A percentile compares a stretch with the other conserved stretches of the same genome.
Evolutionary conservation across 1,140 invertebrate genomes (phyloP).

Genomic region (Argopecten irradians): DNA sequence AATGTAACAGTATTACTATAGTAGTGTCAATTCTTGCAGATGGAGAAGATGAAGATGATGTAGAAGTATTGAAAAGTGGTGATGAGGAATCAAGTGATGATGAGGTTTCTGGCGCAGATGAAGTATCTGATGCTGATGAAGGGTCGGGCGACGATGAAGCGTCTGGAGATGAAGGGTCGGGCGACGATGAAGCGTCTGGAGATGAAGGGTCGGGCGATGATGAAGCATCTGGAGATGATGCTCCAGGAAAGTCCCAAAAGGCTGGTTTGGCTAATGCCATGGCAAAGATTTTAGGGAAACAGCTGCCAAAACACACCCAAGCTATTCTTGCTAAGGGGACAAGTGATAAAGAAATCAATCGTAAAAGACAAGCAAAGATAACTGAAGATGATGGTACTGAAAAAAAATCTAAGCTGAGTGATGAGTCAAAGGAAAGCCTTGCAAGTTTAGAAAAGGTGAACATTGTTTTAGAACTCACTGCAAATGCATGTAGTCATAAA

Average conservation of each 20-base stretch:
- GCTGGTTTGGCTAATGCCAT: constrained; percentile 78
- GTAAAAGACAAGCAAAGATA: constrained; percentile 77
- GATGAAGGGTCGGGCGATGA: constrained; percentile 27
- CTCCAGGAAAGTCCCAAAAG: constrained; percentile 25
- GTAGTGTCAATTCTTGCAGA: constrained; percentile 11
- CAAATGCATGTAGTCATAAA: too few species aligned
- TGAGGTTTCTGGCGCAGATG: constrained; percentile 30
- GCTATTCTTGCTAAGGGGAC: constrained; percentile 82
- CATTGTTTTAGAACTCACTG: not conserved
- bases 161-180: not conserved
- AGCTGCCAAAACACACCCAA: constrained; percentile 86
- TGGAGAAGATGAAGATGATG: constrained; percentile 28
- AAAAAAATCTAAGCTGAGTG: not conserved
- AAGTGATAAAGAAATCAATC: constrained; percentile 77
- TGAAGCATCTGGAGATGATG: constrained; percentile 28
- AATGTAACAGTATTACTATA: too few species aligned
- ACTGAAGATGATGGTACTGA: constrained; percentile 42
- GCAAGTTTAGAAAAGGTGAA: constrained; percentile 15
- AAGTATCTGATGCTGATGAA: constrained; percentile 23
- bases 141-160: constrained; percentile 41
- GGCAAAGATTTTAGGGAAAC: constrained; percentile 83
- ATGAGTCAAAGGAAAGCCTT: not conserved
- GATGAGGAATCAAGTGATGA: constrained; percentile 6
- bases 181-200: not conserved
- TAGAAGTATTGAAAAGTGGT: not conserved